Percentiles rank a stretch among this genome's conserved stretches.
These are phyloP conservation scores for Sphenopsis melanotis DNA, from an alignment of 2,797 vertebrate genomes.

Conservation along the genomic window DNA sequence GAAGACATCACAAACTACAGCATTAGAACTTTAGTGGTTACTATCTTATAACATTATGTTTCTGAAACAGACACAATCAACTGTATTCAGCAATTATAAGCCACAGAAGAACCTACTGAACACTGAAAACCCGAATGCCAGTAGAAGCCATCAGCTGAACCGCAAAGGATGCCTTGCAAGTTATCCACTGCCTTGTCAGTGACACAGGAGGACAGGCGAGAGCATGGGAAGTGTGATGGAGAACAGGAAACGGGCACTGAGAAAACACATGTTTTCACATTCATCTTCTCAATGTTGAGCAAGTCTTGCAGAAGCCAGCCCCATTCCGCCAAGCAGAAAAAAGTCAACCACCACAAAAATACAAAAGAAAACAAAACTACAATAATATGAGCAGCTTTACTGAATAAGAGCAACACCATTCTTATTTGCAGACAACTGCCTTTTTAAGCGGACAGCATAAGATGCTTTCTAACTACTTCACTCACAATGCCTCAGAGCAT, in stretches of 20 bases:
- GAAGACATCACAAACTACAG: neutral
- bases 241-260: neutral
- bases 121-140: neutral
- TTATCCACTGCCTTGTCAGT: neutral
- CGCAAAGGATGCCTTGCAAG: neutral
- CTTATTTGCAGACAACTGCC: neutral
- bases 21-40: neutral
- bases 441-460: neutral
- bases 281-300: neutral
- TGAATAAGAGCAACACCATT: neutral
- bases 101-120: neutral
- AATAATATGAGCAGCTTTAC: neutral
- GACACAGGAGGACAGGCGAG: neutral
- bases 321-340: neutral
- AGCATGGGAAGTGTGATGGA: accelerated
- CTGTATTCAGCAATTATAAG: neutral
- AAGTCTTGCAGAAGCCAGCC: neutral
- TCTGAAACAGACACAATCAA: neutral
- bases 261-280: neutral
- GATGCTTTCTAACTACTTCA: neutral
- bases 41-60: neutral
- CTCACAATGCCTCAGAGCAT: neutral
- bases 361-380: neutral
- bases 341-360: neutral
- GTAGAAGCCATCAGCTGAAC: neutral